Base-by-base conservation (phyloP, 1,140 invertebrate species). In the Brachionus angularis region DNA sequence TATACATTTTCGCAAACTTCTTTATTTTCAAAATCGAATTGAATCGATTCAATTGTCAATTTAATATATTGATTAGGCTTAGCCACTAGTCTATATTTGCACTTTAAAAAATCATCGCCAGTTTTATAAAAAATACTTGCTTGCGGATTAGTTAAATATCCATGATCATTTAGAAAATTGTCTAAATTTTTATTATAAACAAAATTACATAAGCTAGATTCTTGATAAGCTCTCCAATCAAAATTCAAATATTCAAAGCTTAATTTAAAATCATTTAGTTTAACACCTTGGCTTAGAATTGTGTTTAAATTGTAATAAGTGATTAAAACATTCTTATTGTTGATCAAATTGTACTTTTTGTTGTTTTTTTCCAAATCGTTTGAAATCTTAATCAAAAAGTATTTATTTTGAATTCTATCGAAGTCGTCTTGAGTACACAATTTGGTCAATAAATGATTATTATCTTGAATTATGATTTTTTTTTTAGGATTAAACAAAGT, bases 111-210 rank as follows among this genome's bases (percentile, higher is more conserved):
- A 16, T 29, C n/a, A 14, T 67, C 62, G 12, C 12, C 47, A 23
- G 62, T 67, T 49, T 47, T 34, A 33, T 67, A 67, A 12, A 67
- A 67, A 47, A 67, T 67, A 31, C 47, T 67, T 12, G 62, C 62
- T 47, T 67, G 46, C 16, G 62, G 62, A 67, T 67, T 67, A 25
- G 42, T 47, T 12, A 67, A 3, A 10, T 7, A 4, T 5, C 62
- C 62, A 33, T 50, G 33, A 25, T 12, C 27, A 47, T n/a, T 16
- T 21, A 46, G 8, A 3, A 5, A 10, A 18, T 1, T 2, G 33
- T 67, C 47, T 18, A 14, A 21, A 47, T 67, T 67, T 23, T 47
- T 8, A 36, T 67, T 42, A 25, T 67, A 67, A 3, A 67, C 62
- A 49, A 67, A 67, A 47, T 67, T 42, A 47, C 62, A 67, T 8